Percentiles rank a stretch among this genome's conserved stretches.
Evolutionary conservation across 2,888 invertebrate species (phyloP).

Genomic region (Rhodophaea formosa): DNA sequence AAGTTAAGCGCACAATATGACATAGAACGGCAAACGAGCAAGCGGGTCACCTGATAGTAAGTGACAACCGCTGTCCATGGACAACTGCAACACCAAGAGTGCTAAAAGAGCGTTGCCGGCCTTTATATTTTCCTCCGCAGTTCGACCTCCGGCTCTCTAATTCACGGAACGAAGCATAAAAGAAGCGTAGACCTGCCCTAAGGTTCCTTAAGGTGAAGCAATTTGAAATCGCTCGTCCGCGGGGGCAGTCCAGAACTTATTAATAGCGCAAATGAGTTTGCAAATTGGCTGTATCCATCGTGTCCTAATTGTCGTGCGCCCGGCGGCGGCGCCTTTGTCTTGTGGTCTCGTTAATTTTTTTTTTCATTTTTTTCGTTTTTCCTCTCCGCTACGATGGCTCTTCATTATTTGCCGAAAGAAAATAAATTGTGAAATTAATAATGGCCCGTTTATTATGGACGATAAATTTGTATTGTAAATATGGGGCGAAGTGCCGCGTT

Average conservation of each 20-base stretch:
- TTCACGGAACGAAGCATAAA: too few species aligned
- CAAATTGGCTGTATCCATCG: slow-evolving; percentile 50
- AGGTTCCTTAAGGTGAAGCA: not conserved
- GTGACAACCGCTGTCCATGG: too few species aligned
- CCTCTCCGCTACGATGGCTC: slow-evolving; percentile 40
- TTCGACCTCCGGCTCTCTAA: too few species aligned
- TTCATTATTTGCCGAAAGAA: slow-evolving; percentile 59
- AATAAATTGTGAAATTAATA: slow-evolving; percentile 67
- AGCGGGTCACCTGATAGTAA: too few species aligned
- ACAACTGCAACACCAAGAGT: too few species aligned
- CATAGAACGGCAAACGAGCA: too few species aligned
- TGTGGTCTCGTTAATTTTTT: slow-evolving; percentile 44
- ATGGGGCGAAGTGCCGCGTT: slow-evolving; percentile 27
- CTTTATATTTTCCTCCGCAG: too few species aligned
- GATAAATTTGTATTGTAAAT: slow-evolving; percentile 59
- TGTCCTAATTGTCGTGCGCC: slow-evolving; percentile 45
- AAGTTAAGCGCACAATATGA: too few species aligned
- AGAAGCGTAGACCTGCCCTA: too few species aligned
- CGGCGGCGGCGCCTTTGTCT: slow-evolving; percentile 47
- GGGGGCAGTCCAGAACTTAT: slow-evolving; percentile 34
- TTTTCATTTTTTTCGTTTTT: slow-evolving; percentile 35
- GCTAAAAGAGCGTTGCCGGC: too few species aligned
- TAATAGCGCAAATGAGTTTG: slow-evolving; percentile 57
- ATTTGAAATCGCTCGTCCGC: not conserved
- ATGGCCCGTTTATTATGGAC: slow-evolving; percentile 55